Evolutionary conservation across 2,888 invertebrate genomes (phyloP), one percentile per base, ranked within the genome.

Genomic region (Chrysolina oricalcia): DNA sequence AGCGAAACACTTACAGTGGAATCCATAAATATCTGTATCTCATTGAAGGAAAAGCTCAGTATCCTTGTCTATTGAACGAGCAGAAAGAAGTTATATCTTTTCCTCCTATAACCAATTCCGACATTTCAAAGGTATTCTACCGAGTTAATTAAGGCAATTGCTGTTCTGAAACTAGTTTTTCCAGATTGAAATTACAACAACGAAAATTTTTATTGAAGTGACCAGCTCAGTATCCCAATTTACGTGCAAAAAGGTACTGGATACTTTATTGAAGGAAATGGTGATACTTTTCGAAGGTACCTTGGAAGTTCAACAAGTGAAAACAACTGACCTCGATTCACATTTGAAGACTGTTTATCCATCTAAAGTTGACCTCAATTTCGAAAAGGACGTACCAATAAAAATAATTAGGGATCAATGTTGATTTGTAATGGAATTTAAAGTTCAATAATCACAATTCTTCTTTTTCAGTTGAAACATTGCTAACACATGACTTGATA

Each of bases 91-190:
- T 95, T 1, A 93, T 97, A 83, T 96, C 96, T 53, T 94, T 97
- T 85, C 96, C 96, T 13, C 96, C 97, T 0, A 94, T 97, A 81
- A 96, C 96, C 21, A 96, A 97, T 88, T 93, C 94, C 73, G 95
- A 96, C 70, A 89, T 91, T 77, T 94, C 95, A 1, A 96, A 96
- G 91, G 94, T 94, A 87, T 80, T 48, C 41, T 35, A n/a, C 56
- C 43, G 19, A 13, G 3, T 27, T n/a, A 27, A n/a, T 10, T 2
- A 50, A 50, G 35, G 35, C 8, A 35, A 35, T 35, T 35, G 15
- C 67, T 43, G 21, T 62, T 40, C 5, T 59, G 11, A 21, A 70
- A 13, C 74, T 76, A 80, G 81, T 73, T 77, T 72, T 87, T 87
- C 8, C 87, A 94, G 94, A 94, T 96, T 89, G 92, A 93, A 0